Evolutionary conservation across 2,797 vertebrate genomes (phyloP), one percentile per base, ranked within the genome.

Genomic region (Varecia variegata): DNA sequence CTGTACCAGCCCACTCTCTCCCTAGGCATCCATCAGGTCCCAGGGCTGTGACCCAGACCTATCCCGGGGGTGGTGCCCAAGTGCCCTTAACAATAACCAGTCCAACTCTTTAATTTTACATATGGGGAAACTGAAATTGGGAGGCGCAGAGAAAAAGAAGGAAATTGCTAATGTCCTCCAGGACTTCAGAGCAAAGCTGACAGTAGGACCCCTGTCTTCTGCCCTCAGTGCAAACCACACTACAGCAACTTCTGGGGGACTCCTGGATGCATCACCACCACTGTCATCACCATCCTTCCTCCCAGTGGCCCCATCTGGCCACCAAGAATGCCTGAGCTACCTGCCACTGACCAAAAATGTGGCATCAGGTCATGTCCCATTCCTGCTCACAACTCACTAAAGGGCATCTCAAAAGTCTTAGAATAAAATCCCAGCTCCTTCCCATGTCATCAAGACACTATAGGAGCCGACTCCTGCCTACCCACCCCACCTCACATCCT

Each of bases 381-480:
- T 23, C 65, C 40, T 50, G 17, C 40, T 35, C 23, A 71, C 38
- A 23, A 5, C 67, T 11, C 5, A 88, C n/a, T n/a, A 40, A 40
- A 81, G 52, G 43, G 45, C 79, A 71, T 35, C 74, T n/a, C 60
- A 20, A 62, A 83, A 50, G 67, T 47, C 20, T 56, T 68, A 79
- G 25, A 40, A 68, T 65, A 77, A 87, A 62, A 95, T 18, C 10
- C 25, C 74, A 90, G 6, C 45, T 88, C 60, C 43, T 89, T 23
- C 13, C 58, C 13, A 0, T 3, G 32, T 52, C 25, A n/a, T 23
- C 35, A 30, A 54, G 65, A 27, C 11, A 18, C 23, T 23, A 20
- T 27, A 10, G 1, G 10, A 50, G 25, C 35, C 50, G 30, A 38
- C 32, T n/a, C 50, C 52, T 18, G 4, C 15, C 68, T 43, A n/a